phyloP scores from a whole-genome alignment of 2,797 vertebrate species.

The Loriculus beryllinus region DNA sequence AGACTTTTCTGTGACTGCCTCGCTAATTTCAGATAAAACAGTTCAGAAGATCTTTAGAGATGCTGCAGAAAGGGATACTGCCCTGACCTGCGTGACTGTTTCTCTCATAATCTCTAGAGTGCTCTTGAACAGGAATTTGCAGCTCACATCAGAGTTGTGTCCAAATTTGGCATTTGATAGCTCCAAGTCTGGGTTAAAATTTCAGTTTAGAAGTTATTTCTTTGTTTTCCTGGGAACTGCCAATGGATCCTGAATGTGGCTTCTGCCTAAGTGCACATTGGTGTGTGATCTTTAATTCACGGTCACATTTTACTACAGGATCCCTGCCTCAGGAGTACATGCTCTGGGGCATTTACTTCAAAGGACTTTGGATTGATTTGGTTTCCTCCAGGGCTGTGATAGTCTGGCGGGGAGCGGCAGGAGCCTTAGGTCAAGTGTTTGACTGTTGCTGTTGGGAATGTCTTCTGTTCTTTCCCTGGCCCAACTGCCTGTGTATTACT shows the following conservation, averaged over 20 bases:
- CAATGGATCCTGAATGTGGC: not conserved
- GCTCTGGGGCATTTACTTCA: not conserved
- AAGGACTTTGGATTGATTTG: not conserved
- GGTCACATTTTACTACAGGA: not conserved
- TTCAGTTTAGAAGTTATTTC: not conserved
- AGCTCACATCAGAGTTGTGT: not conserved
- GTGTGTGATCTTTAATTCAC: not conserved
- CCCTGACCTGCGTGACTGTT: not conserved
- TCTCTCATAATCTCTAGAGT: not conserved
- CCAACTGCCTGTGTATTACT: not conserved
- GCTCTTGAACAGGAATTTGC: not conserved
- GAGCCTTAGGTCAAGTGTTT: not conserved
- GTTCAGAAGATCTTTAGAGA: not conserved
- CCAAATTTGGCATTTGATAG: not conserved
- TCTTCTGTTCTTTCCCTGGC: not conserved
- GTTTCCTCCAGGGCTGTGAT: not conserved
- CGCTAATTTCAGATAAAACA: not conserved
- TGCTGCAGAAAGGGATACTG: not conserved
- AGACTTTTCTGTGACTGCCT: not conserved
- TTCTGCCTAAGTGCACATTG: fast-evolving
- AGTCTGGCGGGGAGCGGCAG: not conserved
- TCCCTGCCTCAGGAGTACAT: not conserved
- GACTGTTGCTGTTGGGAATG: fast-evolving
- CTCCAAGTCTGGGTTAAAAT: not conserved
- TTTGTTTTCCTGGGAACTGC: not conserved